A percentile compares a stretch with the other conserved stretches of the same genome.
phyloP scores from a whole-genome alignment of 2,113 vertebrate species.

The Rhodinocichla rosea region DNA sequence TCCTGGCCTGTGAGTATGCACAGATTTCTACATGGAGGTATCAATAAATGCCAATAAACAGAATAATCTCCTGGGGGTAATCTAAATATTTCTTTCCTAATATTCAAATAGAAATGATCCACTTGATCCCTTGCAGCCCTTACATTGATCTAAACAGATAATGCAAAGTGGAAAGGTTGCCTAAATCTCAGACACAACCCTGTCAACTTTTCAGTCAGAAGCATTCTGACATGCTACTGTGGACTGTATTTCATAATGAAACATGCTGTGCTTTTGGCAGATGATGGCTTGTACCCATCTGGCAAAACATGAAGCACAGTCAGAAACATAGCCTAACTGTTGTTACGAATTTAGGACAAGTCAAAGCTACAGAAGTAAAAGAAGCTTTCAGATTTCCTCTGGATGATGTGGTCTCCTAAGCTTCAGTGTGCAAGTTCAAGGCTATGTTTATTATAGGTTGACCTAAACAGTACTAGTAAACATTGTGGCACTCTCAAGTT shows the following conservation, averaged over 20 bases:
- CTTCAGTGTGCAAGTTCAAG: not conserved
- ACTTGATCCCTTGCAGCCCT: not conserved
- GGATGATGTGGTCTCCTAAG: not conserved
- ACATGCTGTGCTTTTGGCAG: conserved; percentile 5
- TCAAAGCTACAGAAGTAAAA: not conserved
- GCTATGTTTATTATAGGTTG: not conserved
- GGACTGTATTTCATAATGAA: not conserved
- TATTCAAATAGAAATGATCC: not conserved
- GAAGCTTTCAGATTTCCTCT: not conserved
- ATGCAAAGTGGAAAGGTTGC: not conserved
- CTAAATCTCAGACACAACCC: not conserved
- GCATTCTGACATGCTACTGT: not conserved
- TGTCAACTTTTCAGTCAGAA: not conserved
- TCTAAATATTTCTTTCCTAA: not conserved
- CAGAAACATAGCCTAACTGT: not conserved
- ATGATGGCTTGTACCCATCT: not conserved
- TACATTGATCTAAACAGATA: not conserved
- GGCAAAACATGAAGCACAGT: conserved; percentile 7
- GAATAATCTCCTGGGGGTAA: not conserved
- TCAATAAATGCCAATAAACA: not conserved
- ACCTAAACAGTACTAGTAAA: not conserved
- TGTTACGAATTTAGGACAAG: not conserved
- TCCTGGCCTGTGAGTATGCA: not conserved
- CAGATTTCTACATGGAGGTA: not conserved
- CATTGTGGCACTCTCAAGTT: not conserved